phyloP scores from a whole-genome alignment of 2,113 vertebrate genomes.

The Melanerpes formicivorus region DNA sequence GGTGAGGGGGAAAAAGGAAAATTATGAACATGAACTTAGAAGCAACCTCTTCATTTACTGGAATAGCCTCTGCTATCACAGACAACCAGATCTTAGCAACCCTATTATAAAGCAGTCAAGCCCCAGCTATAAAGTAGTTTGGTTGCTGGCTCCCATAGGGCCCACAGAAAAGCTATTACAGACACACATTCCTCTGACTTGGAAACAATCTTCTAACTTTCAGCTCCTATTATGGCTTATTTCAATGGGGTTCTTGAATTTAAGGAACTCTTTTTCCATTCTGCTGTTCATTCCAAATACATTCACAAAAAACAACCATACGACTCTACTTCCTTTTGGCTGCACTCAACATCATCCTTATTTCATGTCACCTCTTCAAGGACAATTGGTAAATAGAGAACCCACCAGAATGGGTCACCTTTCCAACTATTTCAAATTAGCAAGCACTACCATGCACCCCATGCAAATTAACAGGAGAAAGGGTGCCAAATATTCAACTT shows the following conservation, averaged over 20 bases:
- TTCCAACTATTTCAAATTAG: neutral
- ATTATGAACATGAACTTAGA: neutral
- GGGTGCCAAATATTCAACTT: neutral
- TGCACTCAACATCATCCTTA: neutral
- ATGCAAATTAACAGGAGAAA: neutral
- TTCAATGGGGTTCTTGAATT: neutral
- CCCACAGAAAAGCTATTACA: neutral
- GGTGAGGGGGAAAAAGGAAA: neutral
- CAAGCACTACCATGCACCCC: neutral
- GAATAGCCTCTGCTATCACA: neutral
- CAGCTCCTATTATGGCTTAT: neutral
- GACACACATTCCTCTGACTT: neutral
- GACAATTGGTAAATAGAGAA: neutral
- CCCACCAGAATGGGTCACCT: neutral
- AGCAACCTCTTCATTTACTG: neutral
- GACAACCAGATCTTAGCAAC: neutral
- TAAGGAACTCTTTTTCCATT: neutral
- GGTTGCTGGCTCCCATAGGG: neutral
- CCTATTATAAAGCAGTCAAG: neutral
- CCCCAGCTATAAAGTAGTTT: neutral
- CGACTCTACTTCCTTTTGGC: neutral
- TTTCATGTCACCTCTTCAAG: neutral
- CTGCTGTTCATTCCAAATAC: neutral
- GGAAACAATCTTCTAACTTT: slow-evolving; percentile 14
- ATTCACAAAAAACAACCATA: neutral